phyloP scores from a whole-genome alignment of 2,113 vertebrate species.

The Megaleporinus macrocephalus region DNA sequence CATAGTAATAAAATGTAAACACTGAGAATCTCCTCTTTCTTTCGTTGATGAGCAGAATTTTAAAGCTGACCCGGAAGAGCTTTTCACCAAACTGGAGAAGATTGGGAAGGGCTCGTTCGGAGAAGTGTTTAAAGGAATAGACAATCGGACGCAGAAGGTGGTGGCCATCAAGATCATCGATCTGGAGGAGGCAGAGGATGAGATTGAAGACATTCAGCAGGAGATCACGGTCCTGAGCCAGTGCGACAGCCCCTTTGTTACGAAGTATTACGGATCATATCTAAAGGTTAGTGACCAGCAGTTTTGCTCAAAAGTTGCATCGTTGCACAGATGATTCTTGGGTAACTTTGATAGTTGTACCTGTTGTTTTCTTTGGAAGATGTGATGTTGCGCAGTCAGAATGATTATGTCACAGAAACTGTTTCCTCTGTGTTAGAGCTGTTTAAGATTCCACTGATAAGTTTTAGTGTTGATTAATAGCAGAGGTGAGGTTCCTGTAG shows the following conservation, averaged over 20 bases:
- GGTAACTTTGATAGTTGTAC: no score
- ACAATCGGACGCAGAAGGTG: slow-evolving; percentile 96
- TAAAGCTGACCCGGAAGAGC: slow-evolving; percentile 90
- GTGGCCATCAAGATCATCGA: slow-evolving; percentile 99
- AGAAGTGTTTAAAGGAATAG: slow-evolving; percentile 98
- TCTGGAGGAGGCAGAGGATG: slow-evolving; percentile 97
- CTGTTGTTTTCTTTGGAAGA: no score
- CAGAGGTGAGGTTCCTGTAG: neutral
- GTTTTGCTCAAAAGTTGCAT: neutral
- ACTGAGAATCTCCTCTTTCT: neutral
- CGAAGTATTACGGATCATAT: slow-evolving; percentile 97
- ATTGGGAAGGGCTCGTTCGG: slow-evolving; percentile 98
- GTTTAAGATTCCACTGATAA: neutral
- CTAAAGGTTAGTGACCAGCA: slow-evolving; percentile 86
- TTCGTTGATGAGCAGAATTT: slow-evolving; percentile 79
- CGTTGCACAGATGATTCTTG: neutral
- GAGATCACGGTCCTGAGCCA: slow-evolving; percentile 99
- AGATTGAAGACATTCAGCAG: slow-evolving; percentile 98
- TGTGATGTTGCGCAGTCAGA: no score
- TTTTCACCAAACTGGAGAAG: slow-evolving; percentile 95
- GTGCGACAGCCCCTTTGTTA: slow-evolving; percentile 97
- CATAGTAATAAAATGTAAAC: neutral
- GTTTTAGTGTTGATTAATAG: neutral
- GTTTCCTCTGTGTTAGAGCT: no score
- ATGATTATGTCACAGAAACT: no score